Base-by-base conservation (phyloP, 2,888 invertebrate species). In the Alloplasta piceator region DNA sequence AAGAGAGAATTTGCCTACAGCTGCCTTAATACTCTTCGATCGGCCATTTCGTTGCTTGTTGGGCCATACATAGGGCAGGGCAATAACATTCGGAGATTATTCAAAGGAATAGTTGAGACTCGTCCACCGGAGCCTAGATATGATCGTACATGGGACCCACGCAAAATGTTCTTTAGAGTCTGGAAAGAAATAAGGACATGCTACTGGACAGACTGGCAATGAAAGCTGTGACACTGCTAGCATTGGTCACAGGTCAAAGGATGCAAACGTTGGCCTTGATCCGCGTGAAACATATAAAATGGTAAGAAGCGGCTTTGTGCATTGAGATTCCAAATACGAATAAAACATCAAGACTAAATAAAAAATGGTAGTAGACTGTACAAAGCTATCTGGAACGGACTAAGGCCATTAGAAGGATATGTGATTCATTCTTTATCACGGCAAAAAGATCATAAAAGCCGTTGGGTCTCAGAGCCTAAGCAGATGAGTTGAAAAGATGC, bases 121-220 rank as follows among this genome's bases (percentile, higher is more conserved):
- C 56, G 66, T n/a, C 77, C 73, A 26, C 46, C 46, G 6, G 64
- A 71, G 41, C 77, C 79, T 0, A 77, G 60, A 39, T 83, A 81
- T 39, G 64, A 83, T 10, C 56, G 67, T 2, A 74, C 72, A 2
- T 83, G 81, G 77, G 76, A 80, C 46, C 77, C 77, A 10, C 52
- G 9, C 2, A 16, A 52, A 26, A 52, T 52, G 26, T 6, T 50
- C n/a, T 50, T 26, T 52, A 46, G 46, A 41, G 38, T 43, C n/a
- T 68, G 6, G 43, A 41, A 43, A 36, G 10, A 10, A 56, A 43
- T 36, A 56, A 68, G 12, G 36, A n/a, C 7, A 6, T 56, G 9
- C 7, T 56, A 6, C 9, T 68, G n/a, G 68, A 68, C 7, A 12
- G 6, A 7, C 68, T 56, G 9, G 58, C 46, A 36, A 58, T 48